Percentiles rank a stretch among this genome's conserved stretches.
phyloP scores from a whole-genome alignment of 1,140 invertebrate species.

The Andrena cerasifolii region DNA sequence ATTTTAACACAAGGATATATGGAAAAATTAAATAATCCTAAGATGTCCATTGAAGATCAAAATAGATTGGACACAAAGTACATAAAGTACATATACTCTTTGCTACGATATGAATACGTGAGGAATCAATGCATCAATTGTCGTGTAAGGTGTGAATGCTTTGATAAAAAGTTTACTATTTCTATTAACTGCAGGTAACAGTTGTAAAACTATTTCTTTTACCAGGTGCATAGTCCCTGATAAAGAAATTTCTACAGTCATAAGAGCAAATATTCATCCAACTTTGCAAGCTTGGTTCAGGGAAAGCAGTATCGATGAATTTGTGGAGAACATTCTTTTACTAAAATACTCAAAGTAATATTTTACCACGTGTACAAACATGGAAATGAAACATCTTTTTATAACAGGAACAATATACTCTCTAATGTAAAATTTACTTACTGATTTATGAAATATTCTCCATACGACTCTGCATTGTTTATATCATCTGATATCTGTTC shows the following conservation, averaged over 20 bases:
- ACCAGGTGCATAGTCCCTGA: conserved; percentile 74
- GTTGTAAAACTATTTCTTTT: conserved; percentile 13
- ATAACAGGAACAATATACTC: background rate
- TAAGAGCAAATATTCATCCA: conserved; percentile 67
- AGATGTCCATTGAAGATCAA: conserved; percentile 25
- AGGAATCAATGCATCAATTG: conserved; percentile 70
- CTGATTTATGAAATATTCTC: conserved; percentile 80
- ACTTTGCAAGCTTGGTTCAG: conserved; percentile 74
- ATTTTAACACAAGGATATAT: conserved; percentile 73
- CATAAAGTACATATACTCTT: conserved; percentile 73
- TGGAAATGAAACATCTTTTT: background rate
- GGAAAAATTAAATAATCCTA: conserved; percentile 55
- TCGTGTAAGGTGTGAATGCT: conserved; percentile 70
- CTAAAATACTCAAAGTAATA: conserved; percentile 59
- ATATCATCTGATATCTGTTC: conserved; percentile 66
- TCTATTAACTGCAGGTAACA: background rate
- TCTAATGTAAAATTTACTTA: conserved; percentile 61
- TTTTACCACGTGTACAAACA: background rate
- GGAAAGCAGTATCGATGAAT: conserved; percentile 66
- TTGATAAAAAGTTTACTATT: conserved; percentile 11
- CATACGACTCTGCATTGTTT: conserved; percentile 73
- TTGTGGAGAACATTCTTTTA: conserved; percentile 69
- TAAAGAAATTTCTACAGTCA: conserved; percentile 58
- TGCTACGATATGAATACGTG: conserved; percentile 71
- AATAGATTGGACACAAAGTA: conserved; percentile 71